Conservation (phyloP, 2,113 vertebrate genomes). For the Lepisosteus osseus region DNA sequence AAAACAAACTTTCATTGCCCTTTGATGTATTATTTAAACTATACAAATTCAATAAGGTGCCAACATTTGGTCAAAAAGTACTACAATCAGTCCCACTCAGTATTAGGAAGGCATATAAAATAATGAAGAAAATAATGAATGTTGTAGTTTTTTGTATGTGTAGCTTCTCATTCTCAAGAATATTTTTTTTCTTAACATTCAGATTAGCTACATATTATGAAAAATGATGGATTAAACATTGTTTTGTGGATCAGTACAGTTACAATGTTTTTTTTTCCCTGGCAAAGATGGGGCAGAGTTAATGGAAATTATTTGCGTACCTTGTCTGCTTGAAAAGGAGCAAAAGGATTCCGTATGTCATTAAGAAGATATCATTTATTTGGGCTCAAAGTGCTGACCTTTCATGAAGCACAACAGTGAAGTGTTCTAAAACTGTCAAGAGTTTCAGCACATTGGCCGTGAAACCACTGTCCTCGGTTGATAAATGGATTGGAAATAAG, state of each 20-base stretch:
- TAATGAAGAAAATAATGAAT: too few species aligned
- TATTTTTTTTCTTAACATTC: too few species aligned
- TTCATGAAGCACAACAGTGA: constrained; percentile 61
- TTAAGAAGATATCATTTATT: constrained; percentile 77
- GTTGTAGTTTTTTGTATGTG: too few species aligned
- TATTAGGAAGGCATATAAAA: too few species aligned
- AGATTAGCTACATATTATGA: too few species aligned
- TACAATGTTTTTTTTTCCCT: neutral
- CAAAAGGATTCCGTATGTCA: constrained; percentile 59
- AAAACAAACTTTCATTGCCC: neutral
- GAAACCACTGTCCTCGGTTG: constrained; percentile 77
- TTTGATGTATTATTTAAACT: too few species aligned
- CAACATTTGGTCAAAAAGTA: too few species aligned
- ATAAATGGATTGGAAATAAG: constrained; percentile 96
- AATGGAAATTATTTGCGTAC: neutral
- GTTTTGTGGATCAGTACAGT: too few species aligned
- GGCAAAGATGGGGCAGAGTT: neutral
- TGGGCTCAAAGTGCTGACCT: constrained; percentile 77
- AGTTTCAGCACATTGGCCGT: constrained; percentile 71
- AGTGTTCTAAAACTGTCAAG: constrained; percentile 79
- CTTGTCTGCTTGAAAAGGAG: neutral
- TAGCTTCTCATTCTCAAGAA: too few species aligned
- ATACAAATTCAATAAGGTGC: too few species aligned
- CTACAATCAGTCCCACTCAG: too few species aligned
- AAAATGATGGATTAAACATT: too few species aligned